A percentile compares a stretch with the other conserved stretches of the same genome.
These are phyloP conservation scores for Meloidogyne floridensis DNA, from an alignment of 1,140 invertebrate genomes.

Conservation along the genomic window DNA sequence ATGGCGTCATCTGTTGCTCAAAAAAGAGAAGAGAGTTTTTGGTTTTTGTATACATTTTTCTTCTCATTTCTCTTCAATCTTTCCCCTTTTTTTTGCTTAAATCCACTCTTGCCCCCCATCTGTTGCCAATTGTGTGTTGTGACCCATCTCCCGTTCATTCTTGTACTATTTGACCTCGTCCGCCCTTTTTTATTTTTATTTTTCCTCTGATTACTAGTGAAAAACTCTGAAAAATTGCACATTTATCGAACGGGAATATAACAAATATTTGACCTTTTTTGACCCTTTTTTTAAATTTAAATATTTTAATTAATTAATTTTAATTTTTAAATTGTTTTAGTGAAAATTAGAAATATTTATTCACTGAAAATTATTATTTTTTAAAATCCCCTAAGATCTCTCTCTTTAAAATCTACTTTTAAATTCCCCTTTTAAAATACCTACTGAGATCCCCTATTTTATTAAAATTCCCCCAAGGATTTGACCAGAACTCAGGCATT, in stretches of 20 bases:
- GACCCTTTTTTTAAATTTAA: background rate
- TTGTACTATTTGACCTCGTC: background rate
- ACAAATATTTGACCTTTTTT: background rate
- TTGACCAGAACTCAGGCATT: no score
- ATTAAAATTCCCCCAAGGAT: no score
- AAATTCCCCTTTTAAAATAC: no score
- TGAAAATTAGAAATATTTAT: no score
- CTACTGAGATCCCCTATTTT: no score
- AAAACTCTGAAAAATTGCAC: background rate
- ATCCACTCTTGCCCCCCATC: background rate
- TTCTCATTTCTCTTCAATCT: background rate
- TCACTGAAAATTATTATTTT: no score
- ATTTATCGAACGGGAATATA: background rate
- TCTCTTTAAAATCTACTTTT: no score
- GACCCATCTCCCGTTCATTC: background rate
- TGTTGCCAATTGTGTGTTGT: background rate
- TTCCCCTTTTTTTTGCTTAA: background rate
- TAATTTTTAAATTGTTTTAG: no score
- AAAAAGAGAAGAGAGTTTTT: background rate
- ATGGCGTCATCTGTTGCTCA: slow-evolving; percentile 3
- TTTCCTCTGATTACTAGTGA: background rate
- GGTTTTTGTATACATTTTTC: background rate
- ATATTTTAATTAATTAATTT: background rate
- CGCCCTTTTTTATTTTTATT: background rate
- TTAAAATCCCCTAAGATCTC: no score